Percentiles rank a stretch among this genome's conserved stretches.
Conservation (phyloP, 2,113 vertebrate species). For the Dunckerocampus dactyliophorus region DNA sequence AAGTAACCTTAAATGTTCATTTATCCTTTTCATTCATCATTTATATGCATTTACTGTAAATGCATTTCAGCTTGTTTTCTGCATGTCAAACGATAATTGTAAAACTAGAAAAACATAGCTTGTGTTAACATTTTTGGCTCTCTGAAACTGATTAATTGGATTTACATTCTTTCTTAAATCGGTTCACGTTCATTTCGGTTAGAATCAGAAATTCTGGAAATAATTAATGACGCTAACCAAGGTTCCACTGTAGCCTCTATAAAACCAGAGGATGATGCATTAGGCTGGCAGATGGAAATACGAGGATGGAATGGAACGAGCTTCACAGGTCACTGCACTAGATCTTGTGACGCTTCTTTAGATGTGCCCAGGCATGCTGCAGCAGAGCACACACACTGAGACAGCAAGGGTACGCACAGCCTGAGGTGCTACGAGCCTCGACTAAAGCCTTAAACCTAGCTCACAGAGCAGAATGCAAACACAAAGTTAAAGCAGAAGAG, state of each 20-base stretch:
- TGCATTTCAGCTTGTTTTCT: too few relatives aligned
- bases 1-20: too few relatives aligned
- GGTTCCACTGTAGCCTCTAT: background rate
- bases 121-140: too few relatives aligned
- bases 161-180: too few relatives aligned
- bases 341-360: conserved; percentile 15
- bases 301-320: conserved; percentile 3
- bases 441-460: conserved; percentile 26
- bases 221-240: too few relatives aligned
- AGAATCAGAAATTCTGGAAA: too few relatives aligned
- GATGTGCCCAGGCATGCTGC: conserved; percentile 19
- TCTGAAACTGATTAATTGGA: too few relatives aligned
- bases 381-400: conserved; percentile 23
- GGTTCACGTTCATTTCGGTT: too few relatives aligned
- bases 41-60: too few relatives aligned
- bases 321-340: conserved; percentile 24
- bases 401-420: conserved; percentile 25
- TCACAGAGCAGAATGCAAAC: conserved; percentile 31
- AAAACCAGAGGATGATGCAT: background rate
- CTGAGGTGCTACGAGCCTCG: conserved; percentile 25
- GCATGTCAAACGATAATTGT: too few relatives aligned
- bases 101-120: too few relatives aligned
- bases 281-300: background rate
- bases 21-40: too few relatives aligned
- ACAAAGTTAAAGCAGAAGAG: conserved; percentile 4